Evolutionary conservation across 2,888 invertebrate genomes (phyloP), one percentile per base, ranked within the genome.

Genomic region (Perithous albicinctus): DNA sequence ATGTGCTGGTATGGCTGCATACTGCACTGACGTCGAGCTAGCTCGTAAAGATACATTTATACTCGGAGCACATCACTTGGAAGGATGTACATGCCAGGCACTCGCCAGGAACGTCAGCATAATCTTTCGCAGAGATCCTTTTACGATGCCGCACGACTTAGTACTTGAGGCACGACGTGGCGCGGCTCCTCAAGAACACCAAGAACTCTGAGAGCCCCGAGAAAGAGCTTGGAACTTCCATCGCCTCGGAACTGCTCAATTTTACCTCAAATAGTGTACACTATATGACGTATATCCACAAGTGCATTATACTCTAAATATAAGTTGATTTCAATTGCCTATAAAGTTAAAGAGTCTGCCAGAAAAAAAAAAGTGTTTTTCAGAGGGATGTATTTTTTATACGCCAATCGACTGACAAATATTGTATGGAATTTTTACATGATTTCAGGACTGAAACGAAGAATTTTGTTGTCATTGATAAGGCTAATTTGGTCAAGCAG

Each of bases 1-100:
- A 82, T 69, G 69, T 69, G 54, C 43, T 64, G 70, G 43, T 69
- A 76, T 75, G 74, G 78, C 59, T 82, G 82, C 82, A 72, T 82
- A 75, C 82, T 64, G 74, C 75, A 78, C 74, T 26, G 67, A 84
- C 84, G 84, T 82, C 83, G 78, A 84, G 82, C 85, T 86, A 83
- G 81, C 86, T 87, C 86, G 85, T 87, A 86, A 87, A 87, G 83
- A 86, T 86, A 85, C 86, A 85, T 87, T 86, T 84, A 82, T 85
- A 87, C 78, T 74, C 81, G 32, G 46, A 75, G 81, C 85, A 85
- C 83, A 86, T 86, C 84, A 81, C 80, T 78, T 75, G 85, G 84
- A 80, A 80, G 84, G 82, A 83, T 84, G 80, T 78, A 82, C 80
- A 78, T 77, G 78, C 73, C 78, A 85, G 77, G 81, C 81, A 80